phyloP scores from a whole-genome alignment of 2,888 invertebrate species.

The Scaptomyza reducta region DNA sequence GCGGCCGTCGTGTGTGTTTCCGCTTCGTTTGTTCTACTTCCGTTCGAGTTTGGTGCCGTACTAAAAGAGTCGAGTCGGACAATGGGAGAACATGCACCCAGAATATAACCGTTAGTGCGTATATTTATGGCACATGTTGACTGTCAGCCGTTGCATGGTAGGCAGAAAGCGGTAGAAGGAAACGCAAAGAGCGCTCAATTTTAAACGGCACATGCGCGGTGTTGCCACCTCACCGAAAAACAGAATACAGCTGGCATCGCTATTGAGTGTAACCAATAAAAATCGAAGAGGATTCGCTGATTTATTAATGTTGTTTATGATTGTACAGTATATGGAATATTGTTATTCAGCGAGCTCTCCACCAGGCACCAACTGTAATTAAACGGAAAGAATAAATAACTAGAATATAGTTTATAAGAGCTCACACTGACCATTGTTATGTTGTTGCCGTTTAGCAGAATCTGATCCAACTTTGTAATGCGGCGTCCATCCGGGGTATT shows the following conservation, averaged over 20 bases:
- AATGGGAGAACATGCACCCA: constrained; percentile 55
- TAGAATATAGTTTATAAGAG: no score
- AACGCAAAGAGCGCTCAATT: constrained; percentile 34
- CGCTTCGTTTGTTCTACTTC: constrained; percentile 77
- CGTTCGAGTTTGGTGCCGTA: constrained; percentile 70
- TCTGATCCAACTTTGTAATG: constrained; percentile 98
- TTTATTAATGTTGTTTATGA: constrained; percentile 15
- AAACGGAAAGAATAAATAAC: not conserved
- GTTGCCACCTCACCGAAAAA: constrained; percentile 25
- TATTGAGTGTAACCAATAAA: not conserved
- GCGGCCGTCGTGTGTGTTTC: constrained; percentile 64
- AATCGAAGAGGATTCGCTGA: not conserved
- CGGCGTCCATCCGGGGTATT: constrained; percentile 97
- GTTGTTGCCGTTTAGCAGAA: constrained; percentile 98
- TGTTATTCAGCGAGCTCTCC: constrained; percentile 89
- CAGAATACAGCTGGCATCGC: constrained; percentile 5
- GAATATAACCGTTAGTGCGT: constrained; percentile 67
- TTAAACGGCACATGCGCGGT: constrained; percentile 57
- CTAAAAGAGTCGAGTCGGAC: constrained; percentile 54
- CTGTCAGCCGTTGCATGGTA: constrained; percentile 51
- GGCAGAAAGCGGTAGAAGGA: constrained; percentile 18
- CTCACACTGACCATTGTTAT: constrained; percentile 94
- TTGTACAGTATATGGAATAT: constrained; percentile 17
- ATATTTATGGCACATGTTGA: constrained; percentile 79
- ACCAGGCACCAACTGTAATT: constrained; percentile 90